Base-by-base conservation (phyloP, 2,888 invertebrate genomes). In the Branchinecta sandiegonensis region DNA sequence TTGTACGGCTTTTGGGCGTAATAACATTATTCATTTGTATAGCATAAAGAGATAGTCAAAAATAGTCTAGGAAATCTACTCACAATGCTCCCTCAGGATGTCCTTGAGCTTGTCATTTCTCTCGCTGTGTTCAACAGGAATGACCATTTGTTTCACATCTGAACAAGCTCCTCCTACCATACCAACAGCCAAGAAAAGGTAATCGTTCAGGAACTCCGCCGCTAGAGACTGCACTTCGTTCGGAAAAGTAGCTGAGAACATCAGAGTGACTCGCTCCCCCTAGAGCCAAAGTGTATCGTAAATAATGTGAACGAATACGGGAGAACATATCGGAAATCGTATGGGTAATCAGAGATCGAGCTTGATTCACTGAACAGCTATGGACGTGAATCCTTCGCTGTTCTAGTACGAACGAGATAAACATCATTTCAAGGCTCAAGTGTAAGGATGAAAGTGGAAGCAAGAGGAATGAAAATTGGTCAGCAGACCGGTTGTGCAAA, bases 81-180 rank as follows among this genome's bases (percentile, higher is more conserved):
- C 75, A 75, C 83, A 78, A 75, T 84, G 81, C 84, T 81, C 81
- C 64, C 81, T 80, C 12, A 92, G 78, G 12, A 91, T 79, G 71
- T 86, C 85, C 70, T 86, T 80, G 0, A 96, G 80, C 73, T 86
- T 87, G 0, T 83, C 80, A 70, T 87, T 83, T 74, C 94, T 95
- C 65, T 87, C 85, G 63, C 84, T 84, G 71, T 85, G 85, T 1
- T 82, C 78, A 0, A 89, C 86, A 75, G 88, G 81, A 65, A 83
- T 80, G 73, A 92, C 85, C 1, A 80, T 81, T 77, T 97, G 97
- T 69, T 87, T 84, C 0, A 97, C 94, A 77, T 97, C 95, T 0
- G 86, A 77, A 74, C 92, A 94, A 9, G 96, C 96, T 1, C 93
- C 90, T 0, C 97, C 97, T 0, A 97, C 87, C 11, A 90, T 86